Conservation (phyloP, 2,113 vertebrate genomes). For the Coturnix japonica region DNA sequence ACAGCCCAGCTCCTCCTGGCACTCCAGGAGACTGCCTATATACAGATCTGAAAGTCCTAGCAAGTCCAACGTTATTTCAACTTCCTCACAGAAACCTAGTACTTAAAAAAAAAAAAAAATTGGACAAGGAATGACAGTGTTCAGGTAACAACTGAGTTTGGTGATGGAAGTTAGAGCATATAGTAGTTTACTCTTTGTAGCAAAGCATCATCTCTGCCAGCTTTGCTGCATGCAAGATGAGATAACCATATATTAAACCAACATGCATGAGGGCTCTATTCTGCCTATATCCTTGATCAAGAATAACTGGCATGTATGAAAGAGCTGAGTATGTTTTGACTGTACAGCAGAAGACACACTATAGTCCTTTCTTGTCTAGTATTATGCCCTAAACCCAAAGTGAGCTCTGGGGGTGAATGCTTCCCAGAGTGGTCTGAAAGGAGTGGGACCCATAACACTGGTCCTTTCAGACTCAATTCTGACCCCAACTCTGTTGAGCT, state of each 20-base stretch:
- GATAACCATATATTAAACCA: neutral
- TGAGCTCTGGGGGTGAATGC: neutral
- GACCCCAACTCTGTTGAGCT: neutral
- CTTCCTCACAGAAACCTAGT: neutral
- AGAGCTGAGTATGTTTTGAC: neutral
- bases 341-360: neutral
- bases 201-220: neutral
- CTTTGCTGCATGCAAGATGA: neutral
- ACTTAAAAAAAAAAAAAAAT: too few species aligned
- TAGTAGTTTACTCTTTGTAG: neutral
- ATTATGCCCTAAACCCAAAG: neutral
- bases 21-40: neutral
- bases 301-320: neutral
- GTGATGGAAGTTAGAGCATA: neutral
- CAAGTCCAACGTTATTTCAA: neutral
- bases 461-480: neutral
- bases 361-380: neutral
- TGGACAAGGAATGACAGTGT: neutral
- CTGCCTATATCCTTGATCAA: neutral
- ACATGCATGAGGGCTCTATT: neutral
- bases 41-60: neutral
- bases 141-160: neutral
- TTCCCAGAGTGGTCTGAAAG: neutral
- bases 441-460: neutral
- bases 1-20: neutral